Evolutionary conservation across 2,797 vertebrate species (phyloP), one percentile per base, ranked within the genome.

Genomic region (Rhincodon typus): DNA sequence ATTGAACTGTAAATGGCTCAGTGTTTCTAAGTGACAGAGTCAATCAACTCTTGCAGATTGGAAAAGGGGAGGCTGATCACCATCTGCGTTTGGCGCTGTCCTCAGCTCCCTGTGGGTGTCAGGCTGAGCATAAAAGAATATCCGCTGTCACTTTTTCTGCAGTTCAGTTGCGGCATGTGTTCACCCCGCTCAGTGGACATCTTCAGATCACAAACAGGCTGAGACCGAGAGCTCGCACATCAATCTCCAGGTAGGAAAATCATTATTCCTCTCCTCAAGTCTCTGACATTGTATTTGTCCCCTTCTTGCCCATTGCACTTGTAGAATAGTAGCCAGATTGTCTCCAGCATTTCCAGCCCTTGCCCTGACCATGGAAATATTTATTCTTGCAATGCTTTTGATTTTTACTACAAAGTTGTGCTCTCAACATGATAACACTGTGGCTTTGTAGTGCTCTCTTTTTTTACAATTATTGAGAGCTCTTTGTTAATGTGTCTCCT

Each of bases 51-150:
- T 74, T 8, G 93, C 42, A 21, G 70, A 46, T n/a, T 1, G 15
- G 30, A 23, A 13, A 7, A 19, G 67, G 17, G 46, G 69, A 77
- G 27, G 25, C 42, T 53, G 15, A 77, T 74, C 94, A 1, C 46
- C 21, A 72, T 30, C 70, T 23, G 46, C 21, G 38, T 8, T 38
- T 69, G 21, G 3, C 7, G 21, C 19, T 67, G 57, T n/a, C 90
- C 62, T 0, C 4, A 19, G 42, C 69, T 74, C 70, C 46, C 70
- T 17, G 12, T 95, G 25, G 70, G 3, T 95, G 94, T 77, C 94
- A 95, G 70, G 46, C 70, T 77, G 70, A 77, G 27, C n/a, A 95
- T 57, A 95, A 95, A 95, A 57, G 53, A 66, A n/a, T 42, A 25
- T 84, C 21, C 25, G 46, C 46, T 12, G 46, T 42, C 46, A 74